Evolutionary conservation across 2,113 vertebrate species (phyloP), one percentile per base, ranked within the genome.

Genomic region (Misgurnus mizolepis): DNA sequence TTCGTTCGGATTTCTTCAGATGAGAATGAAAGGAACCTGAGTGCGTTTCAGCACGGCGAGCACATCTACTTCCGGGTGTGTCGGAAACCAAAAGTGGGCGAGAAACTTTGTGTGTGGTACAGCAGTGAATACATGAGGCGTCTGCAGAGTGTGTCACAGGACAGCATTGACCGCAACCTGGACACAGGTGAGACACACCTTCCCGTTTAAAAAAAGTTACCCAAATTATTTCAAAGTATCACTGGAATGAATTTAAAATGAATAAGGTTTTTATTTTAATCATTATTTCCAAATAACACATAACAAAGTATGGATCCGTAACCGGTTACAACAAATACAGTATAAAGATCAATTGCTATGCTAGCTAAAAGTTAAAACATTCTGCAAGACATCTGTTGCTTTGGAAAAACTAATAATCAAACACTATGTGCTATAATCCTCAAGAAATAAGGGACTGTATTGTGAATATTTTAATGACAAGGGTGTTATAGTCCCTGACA

Each of bases 101-200:
- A 98, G 88, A 92, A 90, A 87, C 94, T 99, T 76, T 88, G 97
- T 55, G 96, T 98, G 65, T 97, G 96, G 96, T 98, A 98, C 91
- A 96, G 96, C 2, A 90, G 94, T 56, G 95, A 96, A 80, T 99
- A 99, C 86, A 94, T 97, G 94, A 94, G 92, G 47, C 89, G 93
- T 0, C 92, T 99, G 61, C 96, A 97, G 34, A 91, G 92, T 40
- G 93, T 96, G 88, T 95, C 95, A 76, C 95, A 94, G 90, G 94
- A 96, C 82, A 94, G 94, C 87, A 95, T 97, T 83, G 88, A 92
- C 87, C 93, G 90, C 65, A 96, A 94, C 80, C 91, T 95, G 89
- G 90, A 92, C 78, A 82, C 93, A 87, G 96, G 96, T 98, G 90
- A 95, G 94, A 58, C 34, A 27, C 12, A 6, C 39, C 41, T 61